phyloP scores from a whole-genome alignment of 2,888 invertebrate species.

The Caenorhabditis afra region DNA sequence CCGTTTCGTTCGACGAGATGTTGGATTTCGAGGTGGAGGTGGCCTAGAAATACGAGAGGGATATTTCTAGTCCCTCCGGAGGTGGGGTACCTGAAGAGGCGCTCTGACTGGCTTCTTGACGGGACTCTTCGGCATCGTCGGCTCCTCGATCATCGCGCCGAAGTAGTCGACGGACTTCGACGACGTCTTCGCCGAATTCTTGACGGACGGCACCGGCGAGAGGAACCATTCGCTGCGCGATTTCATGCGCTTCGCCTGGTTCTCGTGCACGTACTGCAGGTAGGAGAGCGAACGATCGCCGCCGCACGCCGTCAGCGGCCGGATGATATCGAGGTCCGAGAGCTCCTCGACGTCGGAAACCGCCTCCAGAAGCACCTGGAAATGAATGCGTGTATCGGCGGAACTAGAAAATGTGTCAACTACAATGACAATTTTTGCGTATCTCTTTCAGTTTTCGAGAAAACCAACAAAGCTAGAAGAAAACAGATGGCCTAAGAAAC shows the following conservation, averaged over 20 bases:
- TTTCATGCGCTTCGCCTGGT: slow-evolving; percentile 96
- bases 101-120: slow-evolving; percentile 27
- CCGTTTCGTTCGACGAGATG: slow-evolving; percentile 37
- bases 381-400: no score
- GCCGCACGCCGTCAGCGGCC: slow-evolving; percentile 64
- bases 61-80: neutral
- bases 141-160: slow-evolving; percentile 25
- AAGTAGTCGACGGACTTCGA: slow-evolving; percentile 71
- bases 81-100: slow-evolving; percentile 32
- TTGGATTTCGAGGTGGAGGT: slow-evolving; percentile 44
- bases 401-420: no score
- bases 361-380: slow-evolving; percentile 67
- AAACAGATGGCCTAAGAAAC: no score
- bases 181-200: slow-evolving; percentile 36
- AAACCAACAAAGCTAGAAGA: neutral
- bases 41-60: slow-evolving; percentile 23
- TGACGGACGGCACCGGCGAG: slow-evolving; percentile 61
- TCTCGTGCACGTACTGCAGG: slow-evolving; percentile 93
- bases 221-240: slow-evolving; percentile 93
- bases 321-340: slow-evolving; percentile 60
- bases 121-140: slow-evolving; percentile 13
- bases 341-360: slow-evolving; percentile 66
- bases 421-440: neutral
- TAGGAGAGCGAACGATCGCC: slow-evolving; percentile 85
- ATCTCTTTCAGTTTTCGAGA: no score